Evolutionary conservation across 2,797 vertebrate species (phyloP).

Genomic region (Todus mexicanus): DNA sequence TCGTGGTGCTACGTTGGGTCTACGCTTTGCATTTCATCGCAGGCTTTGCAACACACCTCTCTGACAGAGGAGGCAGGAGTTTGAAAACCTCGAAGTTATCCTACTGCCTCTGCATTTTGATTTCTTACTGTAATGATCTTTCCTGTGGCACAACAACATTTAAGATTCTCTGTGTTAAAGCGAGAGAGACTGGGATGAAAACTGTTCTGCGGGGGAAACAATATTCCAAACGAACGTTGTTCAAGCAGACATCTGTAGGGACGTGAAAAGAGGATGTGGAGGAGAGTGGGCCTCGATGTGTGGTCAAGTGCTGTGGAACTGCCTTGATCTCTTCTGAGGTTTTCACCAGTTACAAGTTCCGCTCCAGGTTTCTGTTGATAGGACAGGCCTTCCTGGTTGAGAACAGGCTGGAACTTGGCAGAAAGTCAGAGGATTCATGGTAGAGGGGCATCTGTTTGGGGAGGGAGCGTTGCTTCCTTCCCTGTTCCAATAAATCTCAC

Average conservation of each 20-base stretch:
- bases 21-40: background rate
- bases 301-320: background rate
- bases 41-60: background rate
- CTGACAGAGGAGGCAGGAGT: background rate
- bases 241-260: background rate
- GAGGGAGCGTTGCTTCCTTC: background rate
- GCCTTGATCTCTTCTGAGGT: background rate
- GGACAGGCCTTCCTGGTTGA: background rate
- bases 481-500: background rate
- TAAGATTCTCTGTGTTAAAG: background rate
- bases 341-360: background rate
- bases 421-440: background rate
- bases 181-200: background rate
- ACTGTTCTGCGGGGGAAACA: background rate
- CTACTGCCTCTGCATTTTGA: background rate
- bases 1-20: background rate
- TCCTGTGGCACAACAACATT: background rate
- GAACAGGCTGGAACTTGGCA: background rate
- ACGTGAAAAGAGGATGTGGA: background rate
- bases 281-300: background rate
- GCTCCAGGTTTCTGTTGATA: background rate
- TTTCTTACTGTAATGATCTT: background rate
- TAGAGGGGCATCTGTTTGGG: background rate
- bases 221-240: background rate
- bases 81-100: background rate